phyloP scores from a whole-genome alignment of 2,113 vertebrate species.

The Lonchura striata region DNA sequence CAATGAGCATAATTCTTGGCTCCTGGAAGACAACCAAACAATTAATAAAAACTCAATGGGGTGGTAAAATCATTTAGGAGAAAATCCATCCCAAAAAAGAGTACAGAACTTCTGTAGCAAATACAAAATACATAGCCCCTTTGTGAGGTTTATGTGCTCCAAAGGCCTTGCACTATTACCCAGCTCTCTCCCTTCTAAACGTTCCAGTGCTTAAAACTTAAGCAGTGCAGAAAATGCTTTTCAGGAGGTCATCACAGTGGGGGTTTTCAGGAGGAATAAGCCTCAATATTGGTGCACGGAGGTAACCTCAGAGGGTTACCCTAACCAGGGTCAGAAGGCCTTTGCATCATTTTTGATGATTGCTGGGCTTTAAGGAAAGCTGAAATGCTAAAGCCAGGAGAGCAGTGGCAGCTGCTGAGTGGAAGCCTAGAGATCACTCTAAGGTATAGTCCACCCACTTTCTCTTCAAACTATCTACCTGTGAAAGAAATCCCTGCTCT shows the following conservation, averaged over 20 bases:
- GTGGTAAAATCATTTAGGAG: neutral
- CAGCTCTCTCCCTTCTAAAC: neutral
- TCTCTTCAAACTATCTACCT: neutral
- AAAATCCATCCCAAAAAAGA: neutral
- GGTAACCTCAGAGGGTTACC: neutral
- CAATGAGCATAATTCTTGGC: neutral
- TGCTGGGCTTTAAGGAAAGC: neutral
- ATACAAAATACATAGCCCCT: neutral
- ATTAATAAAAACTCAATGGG: neutral
- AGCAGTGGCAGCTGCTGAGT: neutral
- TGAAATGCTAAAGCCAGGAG: neutral
- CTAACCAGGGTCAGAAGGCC: neutral
- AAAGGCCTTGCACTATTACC: neutral
- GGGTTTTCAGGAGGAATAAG: neutral
- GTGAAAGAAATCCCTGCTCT: neutral
- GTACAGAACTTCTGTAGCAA: neutral
- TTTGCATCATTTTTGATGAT: neutral
- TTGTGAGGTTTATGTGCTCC: neutral
- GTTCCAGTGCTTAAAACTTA: neutral
- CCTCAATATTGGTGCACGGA: accelerated
- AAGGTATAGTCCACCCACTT: neutral
- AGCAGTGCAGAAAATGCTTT: neutral
- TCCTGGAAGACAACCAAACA: neutral
- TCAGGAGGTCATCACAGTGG: too few relatives aligned
- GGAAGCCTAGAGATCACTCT: neutral